These are phyloP conservation scores for Reticulitermes lucifugus DNA, from an alignment of 2,888 invertebrate genomes.

Conservation along the genomic window DNA sequence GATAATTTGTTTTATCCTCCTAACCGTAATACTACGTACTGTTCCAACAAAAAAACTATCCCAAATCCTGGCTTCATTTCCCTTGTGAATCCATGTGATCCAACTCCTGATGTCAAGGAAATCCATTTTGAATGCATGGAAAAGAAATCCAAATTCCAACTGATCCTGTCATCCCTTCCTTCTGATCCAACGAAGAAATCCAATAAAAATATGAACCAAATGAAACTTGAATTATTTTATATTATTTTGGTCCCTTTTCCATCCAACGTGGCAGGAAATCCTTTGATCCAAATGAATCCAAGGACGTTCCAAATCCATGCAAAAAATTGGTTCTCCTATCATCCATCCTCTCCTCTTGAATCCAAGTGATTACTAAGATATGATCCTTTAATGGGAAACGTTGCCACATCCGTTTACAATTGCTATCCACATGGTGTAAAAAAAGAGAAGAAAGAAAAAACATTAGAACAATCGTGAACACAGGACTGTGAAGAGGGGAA, in stretches of 20 bases:
- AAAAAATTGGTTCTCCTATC: constrained; percentile 39
- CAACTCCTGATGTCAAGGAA: constrained; percentile 26
- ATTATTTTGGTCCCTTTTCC: constrained; percentile 34
- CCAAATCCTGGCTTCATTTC: constrained; percentile 37
- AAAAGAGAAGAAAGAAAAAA: constrained; percentile 51
- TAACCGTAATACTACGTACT: constrained; percentile 1
- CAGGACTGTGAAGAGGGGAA: neutral
- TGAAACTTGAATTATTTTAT: constrained; percentile 21
- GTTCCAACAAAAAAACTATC: constrained; percentile 23
- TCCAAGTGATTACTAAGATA: constrained; percentile 43
- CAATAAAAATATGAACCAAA: constrained; percentile 26
- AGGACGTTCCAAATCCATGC: constrained; percentile 39
- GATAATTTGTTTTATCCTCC: constrained; percentile 7
- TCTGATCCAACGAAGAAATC: constrained; percentile 47
- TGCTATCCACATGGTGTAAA: constrained; percentile 52
- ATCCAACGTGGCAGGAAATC: constrained; percentile 43
- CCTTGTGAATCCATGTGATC: constrained; percentile 36
- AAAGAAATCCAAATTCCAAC: constrained; percentile 41
- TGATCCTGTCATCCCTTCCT: constrained; percentile 36
- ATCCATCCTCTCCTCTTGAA: constrained; percentile 43
- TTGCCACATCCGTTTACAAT: constrained; percentile 51
- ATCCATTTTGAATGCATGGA: constrained; percentile 31
- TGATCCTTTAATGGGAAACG: constrained; percentile 46
- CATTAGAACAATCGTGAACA: constrained; percentile 46
- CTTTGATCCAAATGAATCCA: constrained; percentile 50